Percentiles rank a stretch among this genome's conserved stretches.
Evolutionary conservation across 2,888 invertebrate genomes (phyloP).

Genomic region (Lasioglossum zephyrum): DNA sequence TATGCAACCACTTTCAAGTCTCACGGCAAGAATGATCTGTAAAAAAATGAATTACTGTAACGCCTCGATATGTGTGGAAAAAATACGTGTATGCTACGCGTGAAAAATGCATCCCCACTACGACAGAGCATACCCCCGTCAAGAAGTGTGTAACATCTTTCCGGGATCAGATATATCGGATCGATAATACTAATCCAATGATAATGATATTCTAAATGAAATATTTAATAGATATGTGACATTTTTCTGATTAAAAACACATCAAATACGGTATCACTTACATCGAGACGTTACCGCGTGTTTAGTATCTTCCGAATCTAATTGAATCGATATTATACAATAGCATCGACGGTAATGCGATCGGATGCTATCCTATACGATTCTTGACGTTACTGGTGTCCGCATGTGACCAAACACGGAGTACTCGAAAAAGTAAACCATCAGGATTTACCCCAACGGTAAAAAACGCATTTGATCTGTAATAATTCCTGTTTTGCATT

Average conservation of each 20-base stretch:
- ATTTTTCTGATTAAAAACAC: neutral
- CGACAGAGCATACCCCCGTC: neutral
- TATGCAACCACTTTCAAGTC: slow-evolving; percentile 57
- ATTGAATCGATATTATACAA: slow-evolving; percentile 3
- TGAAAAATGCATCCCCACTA: neutral
- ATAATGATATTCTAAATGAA: neutral
- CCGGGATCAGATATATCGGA: neutral
- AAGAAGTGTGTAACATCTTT: neutral
- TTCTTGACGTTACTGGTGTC: slow-evolving; percentile 5
- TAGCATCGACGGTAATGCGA: neutral
- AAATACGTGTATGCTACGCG: neutral
- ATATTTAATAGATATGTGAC: neutral
- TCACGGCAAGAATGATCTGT: neutral
- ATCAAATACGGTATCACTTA: neutral
- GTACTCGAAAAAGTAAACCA: neutral
- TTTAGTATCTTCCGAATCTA: neutral
- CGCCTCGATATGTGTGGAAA: neutral
- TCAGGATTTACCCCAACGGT: no score
- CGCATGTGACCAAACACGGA: neutral
- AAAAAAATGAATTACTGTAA: neutral
- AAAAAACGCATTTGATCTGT: neutral
- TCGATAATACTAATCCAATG: neutral
- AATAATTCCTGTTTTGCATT: slow-evolving; percentile 63
- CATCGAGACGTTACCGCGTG: neutral
- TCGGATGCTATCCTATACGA: neutral